Conservation (phyloP, 2,888 invertebrate species). For the Chironomus tentans region DNA sequence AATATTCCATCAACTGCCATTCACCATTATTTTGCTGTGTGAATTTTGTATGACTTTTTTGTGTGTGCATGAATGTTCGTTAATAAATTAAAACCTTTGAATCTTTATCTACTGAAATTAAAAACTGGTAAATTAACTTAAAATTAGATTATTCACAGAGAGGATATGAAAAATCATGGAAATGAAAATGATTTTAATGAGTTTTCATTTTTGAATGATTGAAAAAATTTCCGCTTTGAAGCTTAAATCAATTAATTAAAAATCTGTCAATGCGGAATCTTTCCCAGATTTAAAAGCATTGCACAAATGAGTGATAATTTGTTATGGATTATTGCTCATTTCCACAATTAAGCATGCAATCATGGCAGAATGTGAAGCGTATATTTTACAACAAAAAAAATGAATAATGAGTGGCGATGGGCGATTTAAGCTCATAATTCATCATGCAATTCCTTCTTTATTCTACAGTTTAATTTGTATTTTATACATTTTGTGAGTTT, state of each 20-base stretch:
- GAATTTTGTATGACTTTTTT: background rate
- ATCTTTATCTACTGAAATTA: conserved; percentile 24
- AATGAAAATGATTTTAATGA: conserved; percentile 6
- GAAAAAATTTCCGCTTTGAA: background rate
- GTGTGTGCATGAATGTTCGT: background rate
- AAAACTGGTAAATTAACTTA: conserved; percentile 6
- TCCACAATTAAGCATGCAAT: background rate
- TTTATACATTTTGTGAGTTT: too few relatives aligned
- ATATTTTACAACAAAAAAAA: background rate
- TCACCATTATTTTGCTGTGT: background rate
- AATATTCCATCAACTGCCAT: too few relatives aligned
- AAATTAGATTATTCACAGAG: conserved; percentile 21
- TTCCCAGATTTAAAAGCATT: background rate
- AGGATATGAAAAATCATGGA: background rate
- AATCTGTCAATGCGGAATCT: background rate
- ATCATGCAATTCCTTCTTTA: background rate
- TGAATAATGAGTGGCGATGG: background rate
- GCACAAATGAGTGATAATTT: conserved; percentile 28
- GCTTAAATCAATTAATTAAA: background rate
- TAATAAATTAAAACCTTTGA: conserved; percentile 21
- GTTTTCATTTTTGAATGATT: too few relatives aligned
- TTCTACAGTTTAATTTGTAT: too few relatives aligned
- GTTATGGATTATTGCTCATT: conserved; percentile 26
- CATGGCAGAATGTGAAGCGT: background rate
- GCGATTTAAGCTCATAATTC: conserved; percentile 19